Base-by-base conservation (phyloP, 2,797 vertebrate species). In the Peromyscus nudipes region DNA sequence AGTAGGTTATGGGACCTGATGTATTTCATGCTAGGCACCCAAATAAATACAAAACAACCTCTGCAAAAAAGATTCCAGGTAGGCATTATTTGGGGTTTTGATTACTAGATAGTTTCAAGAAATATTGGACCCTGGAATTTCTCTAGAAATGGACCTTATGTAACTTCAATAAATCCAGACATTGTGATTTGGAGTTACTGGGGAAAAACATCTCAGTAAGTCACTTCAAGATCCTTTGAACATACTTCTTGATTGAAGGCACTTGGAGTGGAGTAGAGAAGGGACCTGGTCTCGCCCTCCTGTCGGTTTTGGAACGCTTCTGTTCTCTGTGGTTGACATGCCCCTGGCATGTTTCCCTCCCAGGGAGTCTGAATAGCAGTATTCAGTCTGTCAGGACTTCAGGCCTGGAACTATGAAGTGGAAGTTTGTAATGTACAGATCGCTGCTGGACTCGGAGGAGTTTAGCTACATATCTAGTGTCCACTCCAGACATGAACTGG, bases 241-340 rank as follows among this genome's bases (percentile, higher is more conserved):
- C 96, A 73, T 90, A 31, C 43, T 12, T 86, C 73, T 89, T 94
- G 23, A 88, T 71, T 91, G 21, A 71, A 96, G 37, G 60, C 94
- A 31, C 40, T 27, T 93, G 91, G 79, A 16, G 77, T 64, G 21
- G 52, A 80, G 77, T 49, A 84, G 81, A 91, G 2, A 65, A 65
- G 90, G 65, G 95, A 69, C 17, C 25, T 52, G 75, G 77, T 75
- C 60, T 64, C 46, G 31, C 6, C 67, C 88, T 97, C 67, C 94
- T 97, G 46, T 64, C 92, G 92, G 57, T 94, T 67, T 96, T 97
- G 94, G 97, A 96, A 97, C 31, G 0, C 55, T 75, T 94, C 69
- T 97, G 80, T 21, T 75, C 37, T 96, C 46, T 96, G 95, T 67
- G 87, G 90, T 97, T 82, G 91, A 67, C 57, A 25, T 73, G 85